These are phyloP conservation scores for Papilio aristodemus DNA, from an alignment of 1,140 invertebrate genomes.

Conservation along the genomic window DNA sequence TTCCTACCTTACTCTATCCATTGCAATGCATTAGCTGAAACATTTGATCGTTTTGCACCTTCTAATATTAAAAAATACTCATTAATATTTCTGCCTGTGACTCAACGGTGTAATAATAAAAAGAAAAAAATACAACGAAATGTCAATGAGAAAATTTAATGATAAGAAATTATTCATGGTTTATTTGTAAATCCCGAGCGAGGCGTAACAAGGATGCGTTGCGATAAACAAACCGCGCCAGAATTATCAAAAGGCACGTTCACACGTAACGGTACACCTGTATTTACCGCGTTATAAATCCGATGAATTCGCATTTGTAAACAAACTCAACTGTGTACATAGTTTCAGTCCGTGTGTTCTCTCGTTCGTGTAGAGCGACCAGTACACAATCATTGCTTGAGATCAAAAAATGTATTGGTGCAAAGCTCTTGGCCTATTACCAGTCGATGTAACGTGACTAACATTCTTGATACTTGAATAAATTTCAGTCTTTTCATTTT, in stretches of 20 bases:
- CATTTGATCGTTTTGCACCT: too few relatives aligned
- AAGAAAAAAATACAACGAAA: too few relatives aligned
- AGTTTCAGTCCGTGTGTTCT: constrained; percentile 38
- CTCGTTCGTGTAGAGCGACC: constrained; percentile 31
- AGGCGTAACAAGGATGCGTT: too few relatives aligned
- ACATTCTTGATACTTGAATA: constrained; percentile 17
- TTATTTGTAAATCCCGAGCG: too few relatives aligned
- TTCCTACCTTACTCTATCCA: too few relatives aligned
- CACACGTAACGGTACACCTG: neutral
- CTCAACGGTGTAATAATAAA: neutral
- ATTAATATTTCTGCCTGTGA: neutral
- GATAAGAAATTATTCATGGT: too few relatives aligned
- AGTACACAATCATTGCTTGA: constrained; percentile 45
- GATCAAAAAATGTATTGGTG: constrained; percentile 61
- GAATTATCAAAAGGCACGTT: too few relatives aligned
- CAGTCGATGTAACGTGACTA: constrained; percentile 35
- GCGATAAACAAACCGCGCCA: too few relatives aligned
- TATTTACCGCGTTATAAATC: neutral
- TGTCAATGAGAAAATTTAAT: too few relatives aligned
- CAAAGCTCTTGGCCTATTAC: constrained; percentile 48
- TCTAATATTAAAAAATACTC: too few relatives aligned
- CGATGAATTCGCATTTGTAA: too few relatives aligned
- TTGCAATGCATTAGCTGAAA: too few relatives aligned
- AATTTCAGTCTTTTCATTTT: neutral
- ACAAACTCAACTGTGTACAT: neutral